Percentiles rank a stretch among this genome's conserved stretches.
phyloP scores from a whole-genome alignment of 53 echinoderm and acorn worm species.

The Patiria pectinifera region DNA sequence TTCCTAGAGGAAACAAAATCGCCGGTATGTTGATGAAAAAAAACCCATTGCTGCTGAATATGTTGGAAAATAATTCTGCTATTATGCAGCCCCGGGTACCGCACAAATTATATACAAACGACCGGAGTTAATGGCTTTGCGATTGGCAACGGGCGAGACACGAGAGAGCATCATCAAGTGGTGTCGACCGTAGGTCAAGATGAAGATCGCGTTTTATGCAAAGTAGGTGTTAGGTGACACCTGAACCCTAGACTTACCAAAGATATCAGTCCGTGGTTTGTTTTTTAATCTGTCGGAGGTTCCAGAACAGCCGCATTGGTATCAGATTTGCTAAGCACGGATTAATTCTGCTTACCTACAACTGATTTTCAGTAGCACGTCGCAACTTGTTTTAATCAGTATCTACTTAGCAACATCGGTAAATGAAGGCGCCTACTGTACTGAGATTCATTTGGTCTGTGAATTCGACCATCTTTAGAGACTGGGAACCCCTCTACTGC shows the following conservation, averaged over 20 bases:
- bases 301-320: no score
- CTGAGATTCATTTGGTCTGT: not conserved
- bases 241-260: conserved; percentile 19
- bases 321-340: no score
- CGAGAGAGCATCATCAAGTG: not conserved
- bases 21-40: no score
- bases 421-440: not conserved
- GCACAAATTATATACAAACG: not conserved
- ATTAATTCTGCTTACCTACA: not conserved
- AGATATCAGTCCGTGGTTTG: not conserved
- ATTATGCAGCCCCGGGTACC: not conserved
- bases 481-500: not conserved
- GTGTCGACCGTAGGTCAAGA: not conserved
- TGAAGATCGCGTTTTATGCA: not conserved
- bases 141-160: not conserved
- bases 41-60: no score
- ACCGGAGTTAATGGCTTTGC: not conserved
- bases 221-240: conserved; percentile 16
- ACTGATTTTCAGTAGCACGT: not conserved
- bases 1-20: no score
- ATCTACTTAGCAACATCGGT: not conserved
- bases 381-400: not conserved
- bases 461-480: not conserved
- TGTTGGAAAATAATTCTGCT: not conserved
- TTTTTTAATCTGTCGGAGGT: no score